These are phyloP conservation scores for Hapalemur alaotrensis DNA, from an alignment of 2,797 vertebrate species.

Conservation along the genomic window DNA sequence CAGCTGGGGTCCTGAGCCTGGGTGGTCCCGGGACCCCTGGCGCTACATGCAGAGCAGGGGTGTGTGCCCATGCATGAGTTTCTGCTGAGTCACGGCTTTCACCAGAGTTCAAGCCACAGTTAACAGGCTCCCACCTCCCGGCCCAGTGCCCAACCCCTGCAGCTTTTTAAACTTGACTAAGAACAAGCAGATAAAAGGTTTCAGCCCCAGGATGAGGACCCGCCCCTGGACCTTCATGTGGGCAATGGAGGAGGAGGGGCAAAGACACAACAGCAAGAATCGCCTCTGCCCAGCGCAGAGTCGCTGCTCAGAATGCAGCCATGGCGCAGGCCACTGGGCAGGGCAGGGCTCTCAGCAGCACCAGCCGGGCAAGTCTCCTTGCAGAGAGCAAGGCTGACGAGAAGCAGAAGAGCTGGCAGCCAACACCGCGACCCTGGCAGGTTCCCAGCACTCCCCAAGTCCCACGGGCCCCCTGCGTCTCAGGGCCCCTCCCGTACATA, in stretches of 20 bases:
- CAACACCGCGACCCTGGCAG: accelerated
- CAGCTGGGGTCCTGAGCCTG: not conserved
- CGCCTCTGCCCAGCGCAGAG: accelerated
- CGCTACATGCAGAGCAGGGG: accelerated
- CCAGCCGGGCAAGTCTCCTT: accelerated
- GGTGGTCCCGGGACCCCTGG: not conserved
- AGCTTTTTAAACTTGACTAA: not conserved
- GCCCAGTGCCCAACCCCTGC: not conserved
- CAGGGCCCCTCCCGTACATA: conserved; percentile 69
- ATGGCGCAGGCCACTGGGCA: accelerated
- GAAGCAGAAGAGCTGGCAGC: accelerated
- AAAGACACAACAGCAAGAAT: not conserved
- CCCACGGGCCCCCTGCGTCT: accelerated
- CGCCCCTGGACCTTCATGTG: accelerated
- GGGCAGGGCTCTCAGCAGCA: accelerated
- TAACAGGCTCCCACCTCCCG: not conserved
- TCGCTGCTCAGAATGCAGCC: not conserved
- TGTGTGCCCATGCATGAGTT: accelerated
- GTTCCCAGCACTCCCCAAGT: accelerated
- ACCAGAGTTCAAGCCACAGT: not conserved
- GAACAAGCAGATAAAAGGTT: not conserved
- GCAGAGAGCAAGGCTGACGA: accelerated
- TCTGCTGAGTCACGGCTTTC: accelerated
- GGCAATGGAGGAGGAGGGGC: accelerated
- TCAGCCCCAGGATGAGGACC: accelerated